Evolutionary conservation across 2,113 vertebrate genomes (phyloP).

Genomic region (Etheostoma cragini): DNA sequence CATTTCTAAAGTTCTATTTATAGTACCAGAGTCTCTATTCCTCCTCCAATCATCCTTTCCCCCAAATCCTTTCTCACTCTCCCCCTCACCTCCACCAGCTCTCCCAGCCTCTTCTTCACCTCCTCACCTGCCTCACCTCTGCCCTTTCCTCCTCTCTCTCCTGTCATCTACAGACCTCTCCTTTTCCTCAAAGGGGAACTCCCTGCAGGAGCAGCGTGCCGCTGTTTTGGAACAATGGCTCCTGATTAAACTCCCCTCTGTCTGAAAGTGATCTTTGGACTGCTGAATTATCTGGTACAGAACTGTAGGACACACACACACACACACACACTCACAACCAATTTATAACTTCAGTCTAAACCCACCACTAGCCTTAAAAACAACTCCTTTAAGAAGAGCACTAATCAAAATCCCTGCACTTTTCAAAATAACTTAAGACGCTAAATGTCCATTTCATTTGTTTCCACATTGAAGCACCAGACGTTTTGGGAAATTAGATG

Average conservation of each 20-base stretch:
- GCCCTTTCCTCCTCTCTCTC: constrained; percentile 45
- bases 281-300: constrained; percentile 63
- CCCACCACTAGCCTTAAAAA: neutral
- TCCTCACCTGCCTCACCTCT: constrained; percentile 51
- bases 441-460: neutral
- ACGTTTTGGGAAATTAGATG: neutral
- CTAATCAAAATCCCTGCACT: neutral
- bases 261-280: constrained; percentile 54
- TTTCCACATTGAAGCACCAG: neutral
- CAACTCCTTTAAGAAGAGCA: neutral
- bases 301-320: neutral
- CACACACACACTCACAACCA: neutral
- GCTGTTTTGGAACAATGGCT: constrained; percentile 69
- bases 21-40: neutral
- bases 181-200: constrained; percentile 53
- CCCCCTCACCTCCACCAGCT: neutral
- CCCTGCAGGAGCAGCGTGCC: constrained; percentile 53
- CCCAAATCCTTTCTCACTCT: neutral
- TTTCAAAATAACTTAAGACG: neutral
- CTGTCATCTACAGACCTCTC: constrained; percentile 12
- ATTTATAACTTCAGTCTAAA: neutral
- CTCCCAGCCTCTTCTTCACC: constrained; percentile 18
- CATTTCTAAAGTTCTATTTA: constrained; percentile 1
- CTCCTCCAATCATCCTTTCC: neutral
- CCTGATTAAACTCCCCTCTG: constrained; percentile 66